Evolutionary conservation across 30 jellyfish, hydroid and myxozoan species (phyloP).

Genomic region (Aurelia aurita): DNA sequence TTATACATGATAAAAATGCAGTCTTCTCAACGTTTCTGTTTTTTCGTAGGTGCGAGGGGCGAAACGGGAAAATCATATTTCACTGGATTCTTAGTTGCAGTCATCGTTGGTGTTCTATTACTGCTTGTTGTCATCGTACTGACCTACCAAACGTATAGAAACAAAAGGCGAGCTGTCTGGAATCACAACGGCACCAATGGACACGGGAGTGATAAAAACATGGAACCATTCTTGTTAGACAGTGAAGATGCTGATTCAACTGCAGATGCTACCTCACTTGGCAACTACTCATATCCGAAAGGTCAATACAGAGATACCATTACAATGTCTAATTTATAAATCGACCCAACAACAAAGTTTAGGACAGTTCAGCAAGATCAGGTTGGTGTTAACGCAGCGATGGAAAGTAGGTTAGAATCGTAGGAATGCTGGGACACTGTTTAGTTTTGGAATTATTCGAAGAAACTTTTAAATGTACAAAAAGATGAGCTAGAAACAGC

Average conservation of each 20-base stretch:
- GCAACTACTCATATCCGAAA: conserved; percentile 26
- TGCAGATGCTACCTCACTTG: conserved; percentile 29
- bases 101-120: conserved; percentile 19
- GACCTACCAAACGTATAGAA: conserved; percentile 3
- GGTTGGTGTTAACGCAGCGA: too few relatives aligned
- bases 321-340: conserved; percentile 33
- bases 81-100: conserved; percentile 31
- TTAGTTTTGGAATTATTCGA: too few relatives aligned
- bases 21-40: not conserved
- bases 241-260: conserved; percentile 37
- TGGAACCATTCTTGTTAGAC: conserved; percentile 62
- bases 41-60: not conserved
- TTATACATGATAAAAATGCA: too few relatives aligned
- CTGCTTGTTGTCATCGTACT: conserved; percentile 11
- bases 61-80: not conserved
- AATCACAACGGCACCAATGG: conserved; percentile 29
- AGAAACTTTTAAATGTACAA: too few relatives aligned
- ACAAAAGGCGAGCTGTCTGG: conserved; percentile 35
- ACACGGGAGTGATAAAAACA: conserved; percentile 25
- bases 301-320: conserved; percentile 21
- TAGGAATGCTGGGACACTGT: too few relatives aligned
- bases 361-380: too few relatives aligned
- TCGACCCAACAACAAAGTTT: too few relatives aligned
- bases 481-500: too few relatives aligned
- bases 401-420: too few relatives aligned